A percentile compares a stretch with the other conserved stretches of the same genome.
phyloP scores from a whole-genome alignment of 37 sponge, comb jelly and placozoan species.

The Theonella swinhoei region DNA sequence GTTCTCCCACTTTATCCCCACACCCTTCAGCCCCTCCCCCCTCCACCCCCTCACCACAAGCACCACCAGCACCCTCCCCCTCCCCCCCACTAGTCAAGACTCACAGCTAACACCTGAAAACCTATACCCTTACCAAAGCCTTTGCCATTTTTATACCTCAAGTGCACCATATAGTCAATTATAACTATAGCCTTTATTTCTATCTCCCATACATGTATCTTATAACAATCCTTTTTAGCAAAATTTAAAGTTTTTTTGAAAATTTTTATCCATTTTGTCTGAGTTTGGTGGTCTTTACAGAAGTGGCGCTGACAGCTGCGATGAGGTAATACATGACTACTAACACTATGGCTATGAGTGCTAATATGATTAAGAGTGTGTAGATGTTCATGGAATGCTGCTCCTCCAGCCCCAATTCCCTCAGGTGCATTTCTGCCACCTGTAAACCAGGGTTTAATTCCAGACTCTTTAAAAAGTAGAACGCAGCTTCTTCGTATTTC shows the following conservation, averaged over 20 bases:
- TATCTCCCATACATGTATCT: too few species aligned
- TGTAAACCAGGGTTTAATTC: slow-evolving; percentile 78
- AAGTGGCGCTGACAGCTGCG: neutral
- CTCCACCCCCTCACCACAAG: neutral
- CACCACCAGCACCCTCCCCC: neutral
- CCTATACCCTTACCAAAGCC: too few species aligned
- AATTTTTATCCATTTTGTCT: too few species aligned
- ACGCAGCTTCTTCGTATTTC: slow-evolving; percentile 66
- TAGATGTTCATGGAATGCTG: slow-evolving; percentile 59
- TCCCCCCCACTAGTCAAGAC: too few species aligned
- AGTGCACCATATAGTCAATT: too few species aligned
- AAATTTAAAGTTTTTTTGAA: too few species aligned
- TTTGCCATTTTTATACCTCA: too few species aligned
- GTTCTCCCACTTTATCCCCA: neutral
- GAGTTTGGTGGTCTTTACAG: too few species aligned
- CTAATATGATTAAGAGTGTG: slow-evolving; percentile 69
- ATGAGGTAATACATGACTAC: slow-evolving; percentile 56
- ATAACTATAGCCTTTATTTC: too few species aligned
- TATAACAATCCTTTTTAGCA: too few species aligned
- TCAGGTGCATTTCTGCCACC: slow-evolving; percentile 70
- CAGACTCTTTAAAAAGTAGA: slow-evolving; percentile 71
- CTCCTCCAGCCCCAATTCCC: slow-evolving; percentile 58
- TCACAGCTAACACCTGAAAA: too few species aligned
- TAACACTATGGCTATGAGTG: slow-evolving; percentile 50
- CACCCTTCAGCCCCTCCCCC: neutral